Conservation (phyloP, 2,113 vertebrate species). For the Malurus alboscapulatus region DNA sequence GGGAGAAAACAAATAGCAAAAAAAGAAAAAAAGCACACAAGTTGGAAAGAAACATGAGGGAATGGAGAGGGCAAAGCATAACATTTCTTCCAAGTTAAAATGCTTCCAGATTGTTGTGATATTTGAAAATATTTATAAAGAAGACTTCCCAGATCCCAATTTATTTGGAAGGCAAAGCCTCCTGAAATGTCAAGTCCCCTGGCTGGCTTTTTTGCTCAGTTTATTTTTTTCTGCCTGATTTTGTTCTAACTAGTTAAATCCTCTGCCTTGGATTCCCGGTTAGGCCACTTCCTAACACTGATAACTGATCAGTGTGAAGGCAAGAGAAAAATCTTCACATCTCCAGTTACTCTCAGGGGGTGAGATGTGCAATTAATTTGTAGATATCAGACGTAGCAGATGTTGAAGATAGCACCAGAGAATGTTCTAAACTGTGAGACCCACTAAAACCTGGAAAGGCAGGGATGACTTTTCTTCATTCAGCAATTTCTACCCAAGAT, state of each 20-base stretch:
- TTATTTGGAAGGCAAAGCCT: background rate
- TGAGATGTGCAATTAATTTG: background rate
- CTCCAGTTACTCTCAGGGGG: background rate
- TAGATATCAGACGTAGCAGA: background rate
- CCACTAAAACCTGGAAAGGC: background rate
- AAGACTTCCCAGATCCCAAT: background rate
- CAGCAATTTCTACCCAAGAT: background rate
- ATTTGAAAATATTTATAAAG: background rate
- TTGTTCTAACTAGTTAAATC: background rate
- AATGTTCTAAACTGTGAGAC: background rate
- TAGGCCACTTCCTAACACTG: background rate
- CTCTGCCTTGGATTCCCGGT: background rate
- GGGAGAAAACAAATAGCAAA: slow-evolving; percentile 15
- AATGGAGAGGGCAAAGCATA: background rate
- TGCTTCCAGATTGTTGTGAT: slow-evolving; percentile 46
- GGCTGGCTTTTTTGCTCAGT: background rate
- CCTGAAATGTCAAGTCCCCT: background rate
- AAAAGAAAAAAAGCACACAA: background rate
- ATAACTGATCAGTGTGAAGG: background rate
- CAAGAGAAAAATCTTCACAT: background rate
- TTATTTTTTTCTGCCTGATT: background rate
- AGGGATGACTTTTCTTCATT: background rate
- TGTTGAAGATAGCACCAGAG: background rate
- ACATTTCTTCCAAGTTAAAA: slow-evolving; percentile 34
- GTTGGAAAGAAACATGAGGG: background rate